Percentiles rank a stretch among this genome's conserved stretches.
phyloP scores from a whole-genome alignment of 2,797 vertebrate species.

The Parauchenoglanis punctatus region DNA sequence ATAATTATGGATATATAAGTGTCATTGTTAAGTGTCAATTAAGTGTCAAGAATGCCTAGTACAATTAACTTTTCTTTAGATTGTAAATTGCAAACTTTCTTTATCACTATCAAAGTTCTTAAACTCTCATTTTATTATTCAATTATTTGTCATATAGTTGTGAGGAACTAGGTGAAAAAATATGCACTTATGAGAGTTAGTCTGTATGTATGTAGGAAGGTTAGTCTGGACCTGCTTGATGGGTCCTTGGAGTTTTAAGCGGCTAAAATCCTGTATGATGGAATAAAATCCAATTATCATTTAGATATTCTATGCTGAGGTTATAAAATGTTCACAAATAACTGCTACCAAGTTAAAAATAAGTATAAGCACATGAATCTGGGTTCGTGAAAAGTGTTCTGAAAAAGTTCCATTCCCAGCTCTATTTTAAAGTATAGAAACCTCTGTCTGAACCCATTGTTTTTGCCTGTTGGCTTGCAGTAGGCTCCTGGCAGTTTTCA shows the following conservation, averaged over 20 bases:
- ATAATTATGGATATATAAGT: background rate
- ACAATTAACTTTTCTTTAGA: background rate
- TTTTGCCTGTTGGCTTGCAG: slow-evolving; percentile 69
- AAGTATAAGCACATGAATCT: background rate
- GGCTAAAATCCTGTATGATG: background rate
- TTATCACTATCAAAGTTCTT: background rate
- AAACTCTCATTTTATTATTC: background rate
- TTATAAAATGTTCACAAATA: background rate
- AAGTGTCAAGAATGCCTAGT: background rate
- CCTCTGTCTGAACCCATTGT: slow-evolving; percentile 22
- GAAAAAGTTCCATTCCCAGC: background rate
- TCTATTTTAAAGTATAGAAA: slow-evolving; percentile 21
- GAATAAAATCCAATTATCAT: background rate
- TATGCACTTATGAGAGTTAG: background rate
- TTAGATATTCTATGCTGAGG: background rate
- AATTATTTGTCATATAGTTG: background rate
- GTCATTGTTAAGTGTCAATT: too few relatives aligned
- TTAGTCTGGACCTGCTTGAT: background rate
- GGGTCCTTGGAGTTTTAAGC: background rate
- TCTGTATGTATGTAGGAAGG: background rate
- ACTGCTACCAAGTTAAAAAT: background rate
- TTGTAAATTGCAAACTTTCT: background rate
- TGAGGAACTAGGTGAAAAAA: background rate
- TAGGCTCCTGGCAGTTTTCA: slow-evolving; percentile 89
- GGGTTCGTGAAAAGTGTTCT: background rate